A percentile compares a stretch with the other conserved stretches of the same genome.
Evolutionary conservation across 2,797 vertebrate genomes (phyloP).

Genomic region (Coregonus ussuriensis): DNA sequence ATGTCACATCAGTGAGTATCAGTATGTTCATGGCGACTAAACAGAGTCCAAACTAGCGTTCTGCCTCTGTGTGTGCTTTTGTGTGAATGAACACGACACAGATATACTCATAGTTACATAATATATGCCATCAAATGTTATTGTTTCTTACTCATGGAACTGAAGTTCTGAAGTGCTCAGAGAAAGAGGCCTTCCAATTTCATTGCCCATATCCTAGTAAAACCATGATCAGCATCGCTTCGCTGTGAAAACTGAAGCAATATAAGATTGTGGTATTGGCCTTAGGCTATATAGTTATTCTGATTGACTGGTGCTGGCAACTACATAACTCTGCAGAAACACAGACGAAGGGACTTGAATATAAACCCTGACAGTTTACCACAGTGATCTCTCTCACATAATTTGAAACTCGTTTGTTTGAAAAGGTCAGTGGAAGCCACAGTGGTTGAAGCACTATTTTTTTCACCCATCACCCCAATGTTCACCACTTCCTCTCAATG

Average conservation of each 20-base stretch:
- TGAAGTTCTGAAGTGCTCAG: background rate
- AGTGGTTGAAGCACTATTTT: background rate
- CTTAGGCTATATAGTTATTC: background rate
- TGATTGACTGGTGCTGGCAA: background rate
- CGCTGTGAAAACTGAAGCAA: too few species aligned
- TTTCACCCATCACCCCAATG: background rate
- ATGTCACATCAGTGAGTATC: too few species aligned
- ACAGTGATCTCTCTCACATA: background rate
- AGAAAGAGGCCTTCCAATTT: too few species aligned
- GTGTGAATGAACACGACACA: slow-evolving; percentile 16
- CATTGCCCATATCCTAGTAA: too few species aligned
- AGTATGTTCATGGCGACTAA: too few species aligned
- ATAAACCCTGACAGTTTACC: too few species aligned
- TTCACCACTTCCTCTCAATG: slow-evolving; percentile 45
- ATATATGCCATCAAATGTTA: background rate
- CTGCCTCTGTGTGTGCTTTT: slow-evolving; percentile 16
- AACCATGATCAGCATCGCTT: too few species aligned
- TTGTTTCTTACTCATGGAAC: background rate
- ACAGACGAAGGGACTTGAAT: too few species aligned
- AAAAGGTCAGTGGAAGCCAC: slow-evolving; percentile 14
- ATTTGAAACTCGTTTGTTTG: too few species aligned
- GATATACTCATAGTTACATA: background rate
- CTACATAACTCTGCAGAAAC: background rate
- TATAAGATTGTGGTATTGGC: background rate
- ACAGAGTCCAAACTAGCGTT: background rate